Percentiles rank a stretch among this genome's conserved stretches.
These are phyloP conservation scores for Tarsius wallacei DNA, from an alignment of 2,797 vertebrate genomes.

Conservation along the genomic window DNA sequence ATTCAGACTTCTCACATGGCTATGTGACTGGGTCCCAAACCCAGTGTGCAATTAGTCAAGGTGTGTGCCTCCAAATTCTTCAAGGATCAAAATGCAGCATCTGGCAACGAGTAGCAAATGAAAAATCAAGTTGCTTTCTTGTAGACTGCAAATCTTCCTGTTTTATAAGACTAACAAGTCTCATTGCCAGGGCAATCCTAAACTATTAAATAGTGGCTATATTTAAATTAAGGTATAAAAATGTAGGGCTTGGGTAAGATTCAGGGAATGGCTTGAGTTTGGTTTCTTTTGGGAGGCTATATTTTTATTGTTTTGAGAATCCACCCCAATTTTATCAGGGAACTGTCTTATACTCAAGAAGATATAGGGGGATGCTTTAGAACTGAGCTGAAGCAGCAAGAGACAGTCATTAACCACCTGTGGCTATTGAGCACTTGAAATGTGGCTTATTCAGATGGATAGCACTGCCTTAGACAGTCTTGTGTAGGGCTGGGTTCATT, in stretches of 20 bases:
- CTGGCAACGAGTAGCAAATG: slow-evolving; percentile 36
- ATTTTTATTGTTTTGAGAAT: slow-evolving; percentile 34
- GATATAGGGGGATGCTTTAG: neutral
- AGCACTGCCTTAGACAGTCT: neutral
- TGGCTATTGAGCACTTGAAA: neutral
- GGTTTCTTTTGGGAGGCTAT: neutral
- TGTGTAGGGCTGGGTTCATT: neutral
- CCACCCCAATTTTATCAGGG: neutral
- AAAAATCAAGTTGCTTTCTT: slow-evolving; percentile 61
- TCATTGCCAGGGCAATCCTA: slow-evolving; percentile 9
- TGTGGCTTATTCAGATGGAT: neutral
- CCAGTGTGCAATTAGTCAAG: slow-evolving; percentile 63
- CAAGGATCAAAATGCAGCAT: slow-evolving; percentile 42
- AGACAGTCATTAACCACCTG: neutral
- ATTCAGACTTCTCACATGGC: slow-evolving; percentile 3
- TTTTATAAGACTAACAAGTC: slow-evolving; percentile 27
- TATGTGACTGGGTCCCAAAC: slow-evolving; percentile 25
- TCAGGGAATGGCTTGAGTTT: neutral
- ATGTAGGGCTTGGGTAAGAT: neutral
- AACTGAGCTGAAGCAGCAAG: neutral
- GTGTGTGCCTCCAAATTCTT: slow-evolving; percentile 70
- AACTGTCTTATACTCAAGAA: neutral
- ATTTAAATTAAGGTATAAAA: neutral
- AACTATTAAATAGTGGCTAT: neutral
- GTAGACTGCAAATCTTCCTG: slow-evolving; percentile 39